Evolutionary conservation across 2,797 vertebrate species (phyloP).

Genomic region (Gobio occitaniae): DNA sequence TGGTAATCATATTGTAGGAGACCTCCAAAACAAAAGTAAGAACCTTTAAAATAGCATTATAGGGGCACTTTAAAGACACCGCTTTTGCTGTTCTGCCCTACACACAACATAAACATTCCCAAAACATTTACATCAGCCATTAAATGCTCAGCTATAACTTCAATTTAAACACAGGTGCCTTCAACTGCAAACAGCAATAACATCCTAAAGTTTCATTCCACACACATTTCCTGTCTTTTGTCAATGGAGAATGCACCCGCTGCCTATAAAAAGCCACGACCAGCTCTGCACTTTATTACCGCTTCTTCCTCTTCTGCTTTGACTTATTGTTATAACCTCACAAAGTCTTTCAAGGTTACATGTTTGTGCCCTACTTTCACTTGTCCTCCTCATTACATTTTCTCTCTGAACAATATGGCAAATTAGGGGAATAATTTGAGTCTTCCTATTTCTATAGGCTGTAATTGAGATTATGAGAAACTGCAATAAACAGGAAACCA

Average conservation of each 20-base stretch:
- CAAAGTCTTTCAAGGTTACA: background rate
- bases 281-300: background rate
- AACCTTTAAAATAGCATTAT: background rate
- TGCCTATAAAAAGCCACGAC: conserved; percentile 1
- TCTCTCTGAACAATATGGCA: conserved; percentile 8
- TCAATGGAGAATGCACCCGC: conserved; percentile 28
- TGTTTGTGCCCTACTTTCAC: conserved; percentile 5
- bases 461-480: background rate
- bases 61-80: background rate
- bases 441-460: conserved; percentile 7
- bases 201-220: background rate
- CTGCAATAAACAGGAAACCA: background rate
- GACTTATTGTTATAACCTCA: background rate
- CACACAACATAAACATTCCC: conserved; percentile 15
- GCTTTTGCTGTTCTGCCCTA: conserved; percentile 2
- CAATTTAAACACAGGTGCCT: background rate
- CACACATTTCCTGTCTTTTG: background rate
- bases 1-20: background rate
- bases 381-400: background rate
- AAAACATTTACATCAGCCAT: background rate
- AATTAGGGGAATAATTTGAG: background rate
- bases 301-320: background rate
- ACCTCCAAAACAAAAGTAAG: background rate
- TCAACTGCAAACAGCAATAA: conserved; percentile 4
- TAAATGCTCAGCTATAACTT: background rate